Conservation (phyloP, 2,888 invertebrate genomes). For the Hetaerina titia region DNA sequence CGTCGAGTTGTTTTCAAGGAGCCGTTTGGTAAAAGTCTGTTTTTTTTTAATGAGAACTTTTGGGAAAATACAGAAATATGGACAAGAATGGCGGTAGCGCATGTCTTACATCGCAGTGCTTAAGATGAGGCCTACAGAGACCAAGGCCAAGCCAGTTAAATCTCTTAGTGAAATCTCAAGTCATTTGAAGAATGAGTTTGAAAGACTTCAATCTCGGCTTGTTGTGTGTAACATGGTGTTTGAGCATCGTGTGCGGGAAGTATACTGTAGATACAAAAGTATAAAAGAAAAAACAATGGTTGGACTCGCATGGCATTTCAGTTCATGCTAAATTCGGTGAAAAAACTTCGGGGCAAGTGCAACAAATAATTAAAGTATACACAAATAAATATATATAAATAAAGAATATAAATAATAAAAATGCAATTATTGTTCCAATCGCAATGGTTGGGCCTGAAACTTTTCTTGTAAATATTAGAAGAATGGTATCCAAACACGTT, state of each 20-base stretch:
- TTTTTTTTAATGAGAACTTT: not conserved
- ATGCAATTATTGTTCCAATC: slow-evolving; percentile 33
- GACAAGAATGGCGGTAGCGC: not conserved
- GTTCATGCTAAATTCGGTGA: slow-evolving; percentile 25
- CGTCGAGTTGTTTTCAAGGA: not conserved
- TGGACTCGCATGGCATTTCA: slow-evolving; percentile 46
- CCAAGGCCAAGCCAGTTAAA: not conserved
- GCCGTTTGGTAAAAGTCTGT: not conserved
- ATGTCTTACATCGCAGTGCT: not conserved
- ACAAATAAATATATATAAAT: slow-evolving; percentile 58
- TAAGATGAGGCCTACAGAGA: not conserved
- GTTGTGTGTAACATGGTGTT: not conserved
- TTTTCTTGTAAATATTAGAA: slow-evolving; percentile 60
- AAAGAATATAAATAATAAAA: slow-evolving; percentile 24
- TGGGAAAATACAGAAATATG: not conserved
- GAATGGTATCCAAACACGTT: slow-evolving; percentile 44
- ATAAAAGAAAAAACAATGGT: slow-evolving; percentile 15
- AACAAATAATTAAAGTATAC: slow-evolving; percentile 51
- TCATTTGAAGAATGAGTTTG: not conserved
- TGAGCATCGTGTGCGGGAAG: not conserved
- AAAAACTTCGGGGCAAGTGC: slow-evolving; percentile 61
- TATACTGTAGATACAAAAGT: slow-evolving; percentile 22
- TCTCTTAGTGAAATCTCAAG: not conserved
- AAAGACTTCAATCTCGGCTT: not conserved
- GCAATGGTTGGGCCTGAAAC: not conserved